These are phyloP conservation scores for Rhadina sibilatrix DNA, from an alignment of 2,113 vertebrate genomes.

Conservation along the genomic window DNA sequence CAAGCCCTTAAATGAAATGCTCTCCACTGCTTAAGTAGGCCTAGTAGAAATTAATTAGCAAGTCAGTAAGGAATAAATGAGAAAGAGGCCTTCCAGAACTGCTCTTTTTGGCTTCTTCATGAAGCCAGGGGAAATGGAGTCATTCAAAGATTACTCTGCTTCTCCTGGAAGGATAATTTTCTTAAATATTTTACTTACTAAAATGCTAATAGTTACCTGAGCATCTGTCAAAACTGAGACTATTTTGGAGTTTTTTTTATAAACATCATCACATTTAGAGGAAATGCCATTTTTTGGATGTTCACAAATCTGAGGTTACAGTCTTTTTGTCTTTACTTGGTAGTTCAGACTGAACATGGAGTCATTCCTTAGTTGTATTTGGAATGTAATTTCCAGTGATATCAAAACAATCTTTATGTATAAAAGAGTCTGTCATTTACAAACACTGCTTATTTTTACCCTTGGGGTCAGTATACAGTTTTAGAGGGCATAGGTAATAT, in stretches of 20 bases:
- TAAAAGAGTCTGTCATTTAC: background rate
- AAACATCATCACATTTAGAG: background rate
- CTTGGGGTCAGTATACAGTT: background rate
- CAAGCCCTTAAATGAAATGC: background rate
- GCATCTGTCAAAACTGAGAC: background rate
- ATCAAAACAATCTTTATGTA: background rate
- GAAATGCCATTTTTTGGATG: background rate
- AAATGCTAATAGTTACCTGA: background rate
- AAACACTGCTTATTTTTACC: background rate
- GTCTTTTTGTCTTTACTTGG: background rate
- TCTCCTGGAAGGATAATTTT: background rate
- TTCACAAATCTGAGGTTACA: background rate
- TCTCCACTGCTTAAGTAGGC: background rate
- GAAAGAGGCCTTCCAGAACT: background rate
- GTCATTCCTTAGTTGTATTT: background rate
- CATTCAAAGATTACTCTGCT: background rate
- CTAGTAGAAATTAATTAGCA: background rate
- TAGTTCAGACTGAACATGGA: background rate
- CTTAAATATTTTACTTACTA: background rate
- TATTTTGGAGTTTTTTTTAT: fast-evolving
- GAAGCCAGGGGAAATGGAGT: background rate
- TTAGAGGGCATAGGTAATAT: background rate
- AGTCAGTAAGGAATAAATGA: background rate
- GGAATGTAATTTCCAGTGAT: background rate
- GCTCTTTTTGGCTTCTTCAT: background rate